Evolutionary conservation across 2,888 invertebrate species (phyloP), one percentile per base, ranked within the genome.

Genomic region (Caradrina kadenii): DNA sequence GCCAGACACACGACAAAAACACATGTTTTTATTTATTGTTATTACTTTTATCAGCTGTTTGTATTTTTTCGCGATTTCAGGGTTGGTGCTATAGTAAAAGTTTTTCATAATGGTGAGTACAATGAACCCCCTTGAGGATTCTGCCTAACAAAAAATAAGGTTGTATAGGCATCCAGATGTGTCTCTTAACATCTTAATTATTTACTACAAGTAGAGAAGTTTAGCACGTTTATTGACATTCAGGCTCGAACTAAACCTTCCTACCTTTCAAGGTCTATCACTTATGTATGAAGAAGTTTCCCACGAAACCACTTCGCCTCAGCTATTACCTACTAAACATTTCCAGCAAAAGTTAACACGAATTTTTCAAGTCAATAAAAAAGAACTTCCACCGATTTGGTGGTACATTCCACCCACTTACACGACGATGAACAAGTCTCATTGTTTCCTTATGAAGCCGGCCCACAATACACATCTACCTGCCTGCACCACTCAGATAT

Each of bases 401-500:
- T 26, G 58, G 55, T n/a, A 59, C 61, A 26, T 63, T 67, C 76
- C 55, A 19, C 65, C 63, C 71, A 61, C 63, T 76, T 76, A 72
- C 10, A 5, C 3, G 55, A 59, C 77, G 66, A 68, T 78, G 81
- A 68, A 58, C 31, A 53, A 50, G 39, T 55, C 55, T 59, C 52
- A 65, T 76, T 80, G 48, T 35, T 69, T 53, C 49, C 62, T 54
- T 55, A 80, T 76, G 55, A 61, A 77, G 52, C 52, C 77, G 60
- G 54, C 56, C 78, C 45, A 78, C 78, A 78, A 78, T 81, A 15
- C 68, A 68, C 53, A 62, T 73, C 65, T 79, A 79, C 79, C 79
- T 81, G 65, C 73, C 79, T 81, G 65, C 73, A 61, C 81, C 68
- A 72, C 88, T 89, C 74, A 83, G 79, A 79, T 88, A 89, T 89